Evolutionary conservation across 2,797 vertebrate species (phyloP), one percentile per base, ranked within the genome.

Genomic region (Acanthornis magna): DNA sequence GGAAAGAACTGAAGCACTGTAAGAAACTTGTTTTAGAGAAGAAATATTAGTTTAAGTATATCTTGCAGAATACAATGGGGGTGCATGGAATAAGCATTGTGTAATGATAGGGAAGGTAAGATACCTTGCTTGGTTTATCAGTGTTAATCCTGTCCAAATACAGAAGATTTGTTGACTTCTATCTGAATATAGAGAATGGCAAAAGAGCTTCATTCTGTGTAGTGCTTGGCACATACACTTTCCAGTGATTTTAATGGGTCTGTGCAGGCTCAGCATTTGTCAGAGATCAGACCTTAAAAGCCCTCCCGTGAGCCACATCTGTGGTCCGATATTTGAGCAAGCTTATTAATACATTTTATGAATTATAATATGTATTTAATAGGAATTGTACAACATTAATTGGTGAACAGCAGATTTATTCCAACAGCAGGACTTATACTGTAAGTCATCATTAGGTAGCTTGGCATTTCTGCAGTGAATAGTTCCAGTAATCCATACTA

Each of bases 401-500:
- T 96, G 94, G 93, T 76, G 89, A 94, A 63, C 82, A 96, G 88
- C 92, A 96, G 91, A 96, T 96, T 96, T 96, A 96, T 95, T 97
- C 79, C 89, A 95, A 70, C 94, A 96, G 95, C 76, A 25, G 91
- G 88, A 84, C 91, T 85, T 79, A 76, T 57, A 86, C 10, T 90
- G 8, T 91, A 96, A 95, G 94, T 96, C 92, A 91, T 97, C 92
- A 93, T 96, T 94, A 96, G 92, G 71, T 92, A 88, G 73, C 85
- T 88, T 90, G 94, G 89, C 93, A 89, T 95, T 96, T 97, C 92
- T 94, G 95, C 85, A 88, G 91, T 92, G 95, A 95, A 73, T 88
- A 88, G 95, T 94, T 95, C 91, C 95, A 96, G 95, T 94, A 96
- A 96, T 95, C 95, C 96, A 91, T 93, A 88, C 93, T 96, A 94